Conservation (phyloP, 2,797 vertebrate genomes). For the Merluccius polli region DNA sequence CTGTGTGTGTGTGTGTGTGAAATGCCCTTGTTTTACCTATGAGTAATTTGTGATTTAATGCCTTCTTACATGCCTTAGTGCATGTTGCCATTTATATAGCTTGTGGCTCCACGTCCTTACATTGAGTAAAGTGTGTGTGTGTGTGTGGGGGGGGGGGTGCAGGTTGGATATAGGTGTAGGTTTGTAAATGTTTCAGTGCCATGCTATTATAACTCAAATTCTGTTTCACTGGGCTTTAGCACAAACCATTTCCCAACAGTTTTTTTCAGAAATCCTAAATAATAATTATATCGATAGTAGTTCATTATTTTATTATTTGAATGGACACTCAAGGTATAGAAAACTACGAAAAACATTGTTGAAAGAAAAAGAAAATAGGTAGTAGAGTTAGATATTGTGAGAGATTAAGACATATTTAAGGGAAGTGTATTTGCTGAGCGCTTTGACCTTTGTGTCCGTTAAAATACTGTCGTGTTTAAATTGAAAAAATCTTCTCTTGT, state of each 20-base stretch:
- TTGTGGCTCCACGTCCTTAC: background rate
- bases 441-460: background rate
- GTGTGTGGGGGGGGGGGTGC: background rate
- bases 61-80: background rate
- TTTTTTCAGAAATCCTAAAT: too few species aligned
- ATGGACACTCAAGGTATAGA: background rate
- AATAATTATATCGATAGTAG: background rate
- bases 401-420: background rate
- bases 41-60: slow-evolving; percentile 37
- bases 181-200: too few species aligned
- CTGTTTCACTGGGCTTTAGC: too few species aligned
- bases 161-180: background rate
- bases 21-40: background rate
- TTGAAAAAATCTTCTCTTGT: background rate
- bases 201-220: too few species aligned
- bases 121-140: background rate
- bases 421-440: background rate
- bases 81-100: slow-evolving; percentile 10
- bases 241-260: too few species aligned
- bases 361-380: background rate
- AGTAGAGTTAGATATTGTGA: background rate
- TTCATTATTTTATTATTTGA: background rate
- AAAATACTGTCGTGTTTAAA: background rate
- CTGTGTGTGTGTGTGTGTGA: slow-evolving; percentile 7
- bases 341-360: background rate